phyloP scores from a whole-genome alignment of 2,797 vertebrate species.

The Sebastes nivosus region DNA sequence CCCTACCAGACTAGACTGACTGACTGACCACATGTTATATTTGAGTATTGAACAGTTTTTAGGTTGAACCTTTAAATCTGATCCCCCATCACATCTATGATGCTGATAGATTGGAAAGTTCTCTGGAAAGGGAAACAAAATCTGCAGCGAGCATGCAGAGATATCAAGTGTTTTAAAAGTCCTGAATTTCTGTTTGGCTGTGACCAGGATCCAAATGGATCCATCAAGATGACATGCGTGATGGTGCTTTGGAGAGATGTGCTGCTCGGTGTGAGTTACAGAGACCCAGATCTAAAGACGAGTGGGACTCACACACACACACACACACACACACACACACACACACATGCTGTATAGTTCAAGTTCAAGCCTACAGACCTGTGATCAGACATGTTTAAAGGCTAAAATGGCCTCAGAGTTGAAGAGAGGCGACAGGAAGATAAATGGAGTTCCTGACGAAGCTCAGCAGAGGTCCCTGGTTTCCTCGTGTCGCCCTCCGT shows the following conservation, averaged over 20 bases:
- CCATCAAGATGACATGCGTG: slow-evolving; percentile 21
- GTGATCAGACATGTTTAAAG: not conserved
- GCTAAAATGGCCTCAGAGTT: not conserved
- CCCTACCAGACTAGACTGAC: not conserved
- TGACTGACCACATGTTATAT: not conserved
- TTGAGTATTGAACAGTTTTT: not conserved
- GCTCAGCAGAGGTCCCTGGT: not conserved
- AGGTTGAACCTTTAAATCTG: not conserved
- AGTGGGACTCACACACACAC: not conserved
- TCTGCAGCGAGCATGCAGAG: not conserved
- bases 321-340: not conserved
- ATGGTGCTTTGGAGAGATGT: not conserved
- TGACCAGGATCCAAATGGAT: not conserved
- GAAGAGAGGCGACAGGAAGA: slow-evolving; percentile 18
- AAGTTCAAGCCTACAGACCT: not conserved
- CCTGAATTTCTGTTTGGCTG: slow-evolving; percentile 5
- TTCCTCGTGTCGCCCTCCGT: not conserved
- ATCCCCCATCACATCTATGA: not conserved
- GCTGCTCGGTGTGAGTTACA: slow-evolving; percentile 12
- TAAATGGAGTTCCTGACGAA: slow-evolving; percentile 16
- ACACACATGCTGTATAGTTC: not conserved
- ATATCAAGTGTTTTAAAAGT: not conserved
- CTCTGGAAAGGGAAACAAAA: not conserved
- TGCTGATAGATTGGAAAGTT: not conserved
- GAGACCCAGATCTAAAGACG: not conserved